Conservation (phyloP, 2,888 invertebrate genomes). For the Epinotia demarniana region DNA sequence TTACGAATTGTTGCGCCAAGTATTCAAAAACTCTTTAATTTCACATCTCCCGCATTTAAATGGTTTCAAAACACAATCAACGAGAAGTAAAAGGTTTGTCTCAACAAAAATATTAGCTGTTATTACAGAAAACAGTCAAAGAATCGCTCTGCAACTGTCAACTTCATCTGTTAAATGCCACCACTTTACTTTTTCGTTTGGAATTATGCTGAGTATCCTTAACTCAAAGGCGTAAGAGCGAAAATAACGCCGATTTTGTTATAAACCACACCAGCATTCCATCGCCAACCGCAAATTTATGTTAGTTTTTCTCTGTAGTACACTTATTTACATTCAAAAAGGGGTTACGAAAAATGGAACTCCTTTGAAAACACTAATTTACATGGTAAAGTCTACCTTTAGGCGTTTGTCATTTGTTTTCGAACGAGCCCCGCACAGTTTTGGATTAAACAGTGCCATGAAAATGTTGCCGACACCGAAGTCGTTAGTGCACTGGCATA, state of each 20-base stretch:
- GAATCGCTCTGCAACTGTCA: slow-evolving; percentile 52
- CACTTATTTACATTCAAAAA: slow-evolving; percentile 67
- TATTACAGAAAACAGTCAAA: slow-evolving; percentile 59
- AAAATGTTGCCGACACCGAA: not conserved
- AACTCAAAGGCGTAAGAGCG: slow-evolving; percentile 10
- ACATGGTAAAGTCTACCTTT: slow-evolving; percentile 55
- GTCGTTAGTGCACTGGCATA: not conserved
- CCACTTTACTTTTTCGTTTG: slow-evolving; percentile 13
- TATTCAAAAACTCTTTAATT: slow-evolving; percentile 16
- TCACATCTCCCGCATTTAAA: slow-evolving; percentile 50
- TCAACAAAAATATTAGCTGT: slow-evolving; percentile 57
- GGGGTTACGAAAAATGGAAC: slow-evolving; percentile 61
- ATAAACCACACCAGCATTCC: not conserved
- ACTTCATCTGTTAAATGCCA: slow-evolving; percentile 37
- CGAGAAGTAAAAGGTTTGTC: slow-evolving; percentile 58
- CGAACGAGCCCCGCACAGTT: slow-evolving; percentile 26
- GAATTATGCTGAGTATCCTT: not conserved
- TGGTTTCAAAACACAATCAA: slow-evolving; percentile 69
- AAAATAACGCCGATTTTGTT: not conserved
- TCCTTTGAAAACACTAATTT: slow-evolving; percentile 54
- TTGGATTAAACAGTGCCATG: slow-evolving; percentile 15
- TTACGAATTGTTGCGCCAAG: not conserved
- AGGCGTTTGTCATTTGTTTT: slow-evolving; percentile 46
- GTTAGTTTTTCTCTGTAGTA: slow-evolving; percentile 48
- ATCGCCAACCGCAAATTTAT: slow-evolving; percentile 52